phyloP scores from a whole-genome alignment of 2,797 vertebrate species.

The Tiaroga cobitis region DNA sequence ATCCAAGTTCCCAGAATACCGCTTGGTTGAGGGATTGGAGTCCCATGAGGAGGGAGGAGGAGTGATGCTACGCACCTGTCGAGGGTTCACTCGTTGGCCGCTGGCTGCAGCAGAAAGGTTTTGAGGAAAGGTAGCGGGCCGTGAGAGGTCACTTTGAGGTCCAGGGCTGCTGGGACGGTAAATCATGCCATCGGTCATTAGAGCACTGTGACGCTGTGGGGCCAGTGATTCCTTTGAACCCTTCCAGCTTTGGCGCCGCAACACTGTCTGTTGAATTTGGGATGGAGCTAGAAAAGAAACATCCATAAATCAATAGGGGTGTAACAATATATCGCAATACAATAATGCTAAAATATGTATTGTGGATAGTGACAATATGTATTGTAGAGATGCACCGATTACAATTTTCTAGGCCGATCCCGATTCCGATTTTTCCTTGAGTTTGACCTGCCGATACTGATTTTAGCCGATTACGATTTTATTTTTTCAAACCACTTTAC shows the following conservation, averaged over 20 bases:
- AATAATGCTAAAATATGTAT: no score
- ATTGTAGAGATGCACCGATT: no score
- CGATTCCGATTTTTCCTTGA: no score
- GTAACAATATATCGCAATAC: no score
- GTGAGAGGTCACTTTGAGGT: constrained; percentile 82
- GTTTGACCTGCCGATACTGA: no score
- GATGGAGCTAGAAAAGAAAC: constrained; percentile 70
- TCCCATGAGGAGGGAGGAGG: constrained; percentile 92
- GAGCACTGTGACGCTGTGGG: constrained; percentile 84
- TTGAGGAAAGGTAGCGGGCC: constrained; percentile 84
- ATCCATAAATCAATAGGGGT: neutral
- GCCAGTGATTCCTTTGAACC: constrained; percentile 95
- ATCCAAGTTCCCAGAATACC: constrained; percentile 94
- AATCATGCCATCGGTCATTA: constrained; percentile 83
- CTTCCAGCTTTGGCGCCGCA: constrained; percentile 95
- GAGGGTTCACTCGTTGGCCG: constrained; percentile 88
- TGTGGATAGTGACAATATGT: no score
- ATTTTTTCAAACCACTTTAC: no score
- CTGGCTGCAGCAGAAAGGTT: constrained; percentile 81
- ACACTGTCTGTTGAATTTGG: constrained; percentile 86
- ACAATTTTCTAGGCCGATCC: no score
- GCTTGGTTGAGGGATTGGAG: constrained; percentile 87
- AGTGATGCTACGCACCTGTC: constrained; percentile 93
- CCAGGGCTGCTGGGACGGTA: constrained; percentile 91
- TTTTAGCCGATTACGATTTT: no score